A percentile compares a stretch with the other conserved stretches of the same genome.
phyloP scores from a whole-genome alignment of 1,140 invertebrate genomes.

The Cydia fagiglandana region DNA sequence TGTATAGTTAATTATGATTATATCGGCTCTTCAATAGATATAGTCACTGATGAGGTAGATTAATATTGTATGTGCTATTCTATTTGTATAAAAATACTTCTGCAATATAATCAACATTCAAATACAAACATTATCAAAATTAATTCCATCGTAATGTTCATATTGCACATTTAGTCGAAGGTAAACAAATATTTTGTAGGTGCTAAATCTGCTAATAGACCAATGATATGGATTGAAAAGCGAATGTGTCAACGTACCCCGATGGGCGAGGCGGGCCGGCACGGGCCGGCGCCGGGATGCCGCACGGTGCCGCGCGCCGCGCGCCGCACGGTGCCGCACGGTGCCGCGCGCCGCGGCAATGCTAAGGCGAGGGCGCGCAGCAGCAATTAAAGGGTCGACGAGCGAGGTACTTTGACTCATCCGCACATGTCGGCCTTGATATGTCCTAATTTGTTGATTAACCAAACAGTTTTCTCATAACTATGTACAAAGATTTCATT shows the following conservation, averaged over 20 bases:
- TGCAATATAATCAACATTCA: constrained; percentile 76
- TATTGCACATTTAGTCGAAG: constrained; percentile 64
- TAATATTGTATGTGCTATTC: constrained; percentile 62
- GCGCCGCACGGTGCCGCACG: no score
- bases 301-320: no score
- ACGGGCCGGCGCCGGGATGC: not conserved
- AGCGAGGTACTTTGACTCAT: constrained; percentile 50
- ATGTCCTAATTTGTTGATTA: constrained; percentile 49
- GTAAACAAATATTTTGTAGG: constrained; percentile 48
- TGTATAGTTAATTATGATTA: constrained; percentile 34
- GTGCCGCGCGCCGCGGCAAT: no score
- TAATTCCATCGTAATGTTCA: constrained; percentile 66
- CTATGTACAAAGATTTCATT: constrained; percentile 55
- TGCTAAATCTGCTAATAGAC: constrained; percentile 42
- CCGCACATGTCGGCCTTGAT: constrained; percentile 48
- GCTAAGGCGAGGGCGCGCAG: not conserved
- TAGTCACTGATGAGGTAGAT: constrained; percentile 72
- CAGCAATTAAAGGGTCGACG: constrained; percentile 13
- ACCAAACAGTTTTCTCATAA: constrained; percentile 43
- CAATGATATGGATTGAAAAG: constrained; percentile 45
- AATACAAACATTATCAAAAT: constrained; percentile 78
- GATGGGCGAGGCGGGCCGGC: constrained; percentile 33
- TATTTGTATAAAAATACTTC: constrained; percentile 78
- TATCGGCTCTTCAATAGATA: constrained; percentile 44
- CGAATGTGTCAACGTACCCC: constrained; percentile 49